Conservation (phyloP, 2,888 invertebrate species). For the Morpho deidamia region DNA sequence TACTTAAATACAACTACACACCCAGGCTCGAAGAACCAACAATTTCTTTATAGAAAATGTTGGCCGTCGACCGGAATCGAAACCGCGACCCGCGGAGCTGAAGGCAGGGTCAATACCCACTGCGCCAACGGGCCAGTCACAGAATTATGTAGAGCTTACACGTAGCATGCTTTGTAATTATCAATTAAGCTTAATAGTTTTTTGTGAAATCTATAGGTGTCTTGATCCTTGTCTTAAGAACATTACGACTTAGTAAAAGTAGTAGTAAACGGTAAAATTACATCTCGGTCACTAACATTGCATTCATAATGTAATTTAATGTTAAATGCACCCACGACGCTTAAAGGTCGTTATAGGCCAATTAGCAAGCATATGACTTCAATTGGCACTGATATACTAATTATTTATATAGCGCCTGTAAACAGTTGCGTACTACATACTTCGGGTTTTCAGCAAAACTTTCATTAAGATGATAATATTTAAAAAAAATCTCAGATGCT, state of each 20-base stretch:
- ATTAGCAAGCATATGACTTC: slow-evolving; percentile 50
- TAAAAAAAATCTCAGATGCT: too few species aligned
- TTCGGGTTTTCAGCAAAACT: background rate
- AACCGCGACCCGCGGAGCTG: too few species aligned
- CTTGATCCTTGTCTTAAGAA: too few species aligned
- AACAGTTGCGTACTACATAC: slow-evolving; percentile 7
- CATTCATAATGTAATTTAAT: slow-evolving; percentile 22
- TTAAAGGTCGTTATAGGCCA: slow-evolving; percentile 50
- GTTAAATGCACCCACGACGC: slow-evolving; percentile 46
- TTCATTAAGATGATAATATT: background rate
- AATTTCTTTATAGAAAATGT: too few species aligned
- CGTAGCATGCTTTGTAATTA: background rate
- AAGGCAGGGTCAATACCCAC: too few species aligned
- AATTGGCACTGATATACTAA: slow-evolving; percentile 37
- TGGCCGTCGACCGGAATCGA: too few species aligned
- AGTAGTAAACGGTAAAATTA: too few species aligned
- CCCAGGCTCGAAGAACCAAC: too few species aligned
- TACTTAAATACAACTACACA: too few species aligned
- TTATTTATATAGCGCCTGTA: slow-evolving; percentile 26
- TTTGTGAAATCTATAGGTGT: background rate
- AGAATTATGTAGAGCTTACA: too few species aligned
- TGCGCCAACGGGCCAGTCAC: too few species aligned
- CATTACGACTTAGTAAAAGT: too few species aligned
- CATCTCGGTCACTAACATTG: background rate
- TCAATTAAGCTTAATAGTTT: background rate